Conservation (phyloP, 2,113 vertebrate species). For the Carassius gibelio region DNA sequence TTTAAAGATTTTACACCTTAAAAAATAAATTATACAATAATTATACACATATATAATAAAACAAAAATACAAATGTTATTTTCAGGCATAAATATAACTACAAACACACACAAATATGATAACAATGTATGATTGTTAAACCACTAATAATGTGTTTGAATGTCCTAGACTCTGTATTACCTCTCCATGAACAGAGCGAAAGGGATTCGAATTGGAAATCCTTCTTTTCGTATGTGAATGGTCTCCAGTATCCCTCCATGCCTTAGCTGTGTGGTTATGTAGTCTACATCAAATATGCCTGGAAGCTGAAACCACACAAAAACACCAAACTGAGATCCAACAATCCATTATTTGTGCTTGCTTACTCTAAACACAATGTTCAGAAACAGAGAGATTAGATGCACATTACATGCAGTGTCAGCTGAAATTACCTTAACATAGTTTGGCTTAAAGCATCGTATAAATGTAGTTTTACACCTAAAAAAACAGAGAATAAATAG, state of each 20-base stretch:
- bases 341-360: background rate
- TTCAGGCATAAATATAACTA: too few relatives aligned
- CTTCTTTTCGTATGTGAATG: slow-evolving; percentile 78
- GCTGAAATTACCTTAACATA: slow-evolving; percentile 80
- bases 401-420: background rate
- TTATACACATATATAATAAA: too few relatives aligned
- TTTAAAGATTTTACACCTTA: too few relatives aligned
- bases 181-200: slow-evolving; percentile 83
- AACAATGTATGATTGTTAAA: too few relatives aligned
- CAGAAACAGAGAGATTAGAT: background rate
- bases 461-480: slow-evolving; percentile 83
- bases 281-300: slow-evolving; percentile 85
- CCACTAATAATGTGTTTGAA: background rate
- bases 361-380: background rate
- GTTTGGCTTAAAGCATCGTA: slow-evolving; percentile 88
- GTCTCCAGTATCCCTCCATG: slow-evolving; percentile 85
- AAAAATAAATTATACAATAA: too few relatives aligned
- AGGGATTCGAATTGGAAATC: slow-evolving; percentile 81
- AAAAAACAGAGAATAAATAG: background rate
- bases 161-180: slow-evolving; percentile 60
- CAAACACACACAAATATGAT: too few relatives aligned
- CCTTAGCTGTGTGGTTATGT: slow-evolving; percentile 81
- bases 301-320: slow-evolving; percentile 73
- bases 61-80: too few relatives aligned
- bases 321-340: background rate